Evolutionary conservation across 2,888 invertebrate genomes (phyloP).

Genomic region (Ernsta delagoae): DNA sequence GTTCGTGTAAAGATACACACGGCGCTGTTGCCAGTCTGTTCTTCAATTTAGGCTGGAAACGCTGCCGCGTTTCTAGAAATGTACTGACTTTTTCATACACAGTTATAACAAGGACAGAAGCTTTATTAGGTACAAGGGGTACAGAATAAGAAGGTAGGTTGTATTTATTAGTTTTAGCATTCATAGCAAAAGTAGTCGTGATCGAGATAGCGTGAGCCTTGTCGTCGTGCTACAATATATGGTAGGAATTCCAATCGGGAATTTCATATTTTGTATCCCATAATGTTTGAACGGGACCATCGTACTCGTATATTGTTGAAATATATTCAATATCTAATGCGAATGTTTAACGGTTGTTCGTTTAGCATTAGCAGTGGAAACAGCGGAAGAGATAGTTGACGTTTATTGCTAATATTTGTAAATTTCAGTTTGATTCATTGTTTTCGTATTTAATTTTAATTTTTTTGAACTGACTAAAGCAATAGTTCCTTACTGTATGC

Average conservation of each 20-base stretch:
- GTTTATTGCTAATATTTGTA: constrained; percentile 7
- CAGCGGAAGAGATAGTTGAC: constrained; percentile 18
- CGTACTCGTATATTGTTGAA: constrained; percentile 27
- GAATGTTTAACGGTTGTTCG: constrained; percentile 33
- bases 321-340: constrained; percentile 30
- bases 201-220: constrained; percentile 59
- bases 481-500: too few species aligned
- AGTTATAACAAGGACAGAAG: constrained; percentile 1
- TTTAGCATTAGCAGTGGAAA: constrained; percentile 13
- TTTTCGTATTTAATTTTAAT: background rate
- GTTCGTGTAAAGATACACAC: too few species aligned
- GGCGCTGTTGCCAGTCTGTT: too few species aligned
- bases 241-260: constrained; percentile 51
- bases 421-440: constrained; percentile 11
- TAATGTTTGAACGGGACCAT: constrained; percentile 33
- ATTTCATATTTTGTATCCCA: constrained; percentile 60
- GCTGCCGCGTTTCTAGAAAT: too few species aligned
- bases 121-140: too few species aligned
- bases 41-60: too few species aligned
- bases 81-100: background rate
- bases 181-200: constrained; percentile 63
- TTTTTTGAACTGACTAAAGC: background rate
- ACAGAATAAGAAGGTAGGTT: background rate
- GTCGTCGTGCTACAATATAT: constrained; percentile 55
- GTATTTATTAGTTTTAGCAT: constrained; percentile 45